Conservation (phyloP, 2,113 vertebrate genomes). For the Sceloporus undulatus region DNA sequence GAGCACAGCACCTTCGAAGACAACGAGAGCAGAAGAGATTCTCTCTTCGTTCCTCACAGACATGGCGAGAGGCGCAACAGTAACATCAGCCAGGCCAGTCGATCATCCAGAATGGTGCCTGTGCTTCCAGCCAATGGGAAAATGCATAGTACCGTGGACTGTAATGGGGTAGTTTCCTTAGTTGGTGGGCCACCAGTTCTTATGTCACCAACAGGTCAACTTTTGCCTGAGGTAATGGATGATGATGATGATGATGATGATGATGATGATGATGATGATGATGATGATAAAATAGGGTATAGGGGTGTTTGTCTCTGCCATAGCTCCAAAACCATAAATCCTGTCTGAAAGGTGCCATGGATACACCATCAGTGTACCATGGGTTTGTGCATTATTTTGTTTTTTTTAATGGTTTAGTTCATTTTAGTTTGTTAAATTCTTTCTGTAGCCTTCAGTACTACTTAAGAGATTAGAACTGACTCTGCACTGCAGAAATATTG, state of each 20-base stretch:
- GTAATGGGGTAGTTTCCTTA: constrained; percentile 92
- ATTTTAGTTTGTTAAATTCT: too few relatives aligned
- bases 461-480: too few relatives aligned
- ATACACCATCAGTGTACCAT: too few relatives aligned
- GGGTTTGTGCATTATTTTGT: too few relatives aligned
- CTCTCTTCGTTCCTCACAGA: constrained; percentile 86
- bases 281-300: too few relatives aligned
- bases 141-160: constrained; percentile 92
- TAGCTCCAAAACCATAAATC: too few relatives aligned
- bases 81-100: constrained; percentile 88
- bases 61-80: constrained; percentile 85
- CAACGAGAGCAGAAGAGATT: constrained; percentile 87
- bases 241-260: constrained; percentile 31
- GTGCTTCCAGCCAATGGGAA: constrained; percentile 84
- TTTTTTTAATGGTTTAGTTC: too few relatives aligned
- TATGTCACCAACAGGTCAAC: constrained; percentile 84
- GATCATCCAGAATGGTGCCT: constrained; percentile 82
- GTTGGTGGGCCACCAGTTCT: constrained; percentile 85
- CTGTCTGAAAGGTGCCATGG: too few relatives aligned
- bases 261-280: too few relatives aligned
- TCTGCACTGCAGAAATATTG: too few relatives aligned
- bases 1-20: constrained; percentile 95
- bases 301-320: too few relatives aligned
- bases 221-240: constrained; percentile 86
- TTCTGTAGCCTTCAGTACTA: too few relatives aligned